Conservation (phyloP, 2,888 invertebrate species). For the Erebia ligea region DNA sequence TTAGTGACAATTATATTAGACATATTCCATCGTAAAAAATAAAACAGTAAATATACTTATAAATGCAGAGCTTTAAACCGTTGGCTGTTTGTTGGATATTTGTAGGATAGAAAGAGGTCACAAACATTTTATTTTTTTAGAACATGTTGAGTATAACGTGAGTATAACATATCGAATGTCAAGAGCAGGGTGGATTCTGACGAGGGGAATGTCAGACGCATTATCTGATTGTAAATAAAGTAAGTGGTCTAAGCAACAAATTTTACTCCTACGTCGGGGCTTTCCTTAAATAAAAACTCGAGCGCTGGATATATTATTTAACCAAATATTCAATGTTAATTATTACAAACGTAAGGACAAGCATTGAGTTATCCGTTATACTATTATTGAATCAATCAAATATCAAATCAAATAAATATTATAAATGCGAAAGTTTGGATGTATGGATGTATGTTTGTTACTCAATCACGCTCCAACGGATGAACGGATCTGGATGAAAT, state of each 20-base stretch:
- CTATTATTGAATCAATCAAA: too few species aligned
- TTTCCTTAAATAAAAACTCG: background rate
- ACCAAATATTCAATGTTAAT: too few species aligned
- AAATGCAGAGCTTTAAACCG: background rate
- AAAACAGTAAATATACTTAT: too few species aligned
- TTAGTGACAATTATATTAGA: too few species aligned
- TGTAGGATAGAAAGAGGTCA: background rate
- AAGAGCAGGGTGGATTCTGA: conserved; percentile 38
- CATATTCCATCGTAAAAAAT: too few species aligned
- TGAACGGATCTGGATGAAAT: too few species aligned
- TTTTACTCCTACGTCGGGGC: background rate
- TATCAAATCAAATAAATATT: too few species aligned
- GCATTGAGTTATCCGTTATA: background rate
- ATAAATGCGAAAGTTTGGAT: too few species aligned
- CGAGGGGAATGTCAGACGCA: conserved; percentile 41
- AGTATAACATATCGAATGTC: conserved; percentile 40
- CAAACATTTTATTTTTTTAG: conserved; percentile 14
- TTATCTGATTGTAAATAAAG: conserved; percentile 29
- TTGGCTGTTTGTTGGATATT: background rate
- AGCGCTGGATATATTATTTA: background rate
- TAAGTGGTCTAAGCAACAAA: conserved; percentile 7
- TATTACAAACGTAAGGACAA: background rate
- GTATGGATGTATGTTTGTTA: too few species aligned
- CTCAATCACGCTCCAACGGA: too few species aligned
- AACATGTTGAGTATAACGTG: conserved; percentile 21